These are phyloP conservation scores for Cairina moschata DNA, from an alignment of 2,113 vertebrate species.

Conservation along the genomic window DNA sequence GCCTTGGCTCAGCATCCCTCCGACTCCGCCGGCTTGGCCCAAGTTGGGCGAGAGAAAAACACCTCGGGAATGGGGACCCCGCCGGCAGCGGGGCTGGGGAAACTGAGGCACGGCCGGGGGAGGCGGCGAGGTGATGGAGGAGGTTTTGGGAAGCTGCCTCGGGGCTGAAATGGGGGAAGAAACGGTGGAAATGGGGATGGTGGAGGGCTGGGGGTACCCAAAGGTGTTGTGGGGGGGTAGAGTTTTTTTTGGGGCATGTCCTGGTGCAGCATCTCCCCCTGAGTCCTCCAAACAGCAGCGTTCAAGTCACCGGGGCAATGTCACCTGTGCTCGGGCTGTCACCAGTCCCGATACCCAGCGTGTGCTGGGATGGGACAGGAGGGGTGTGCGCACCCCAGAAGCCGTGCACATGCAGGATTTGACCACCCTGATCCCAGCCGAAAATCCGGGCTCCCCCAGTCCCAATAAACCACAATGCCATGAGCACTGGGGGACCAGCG, in stretches of 20 bases:
- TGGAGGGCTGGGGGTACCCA: not conserved
- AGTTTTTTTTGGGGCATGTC: not conserved
- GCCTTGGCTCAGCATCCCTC: slow-evolving; percentile 43
- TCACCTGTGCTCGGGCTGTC: not conserved
- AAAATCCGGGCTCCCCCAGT: not conserved
- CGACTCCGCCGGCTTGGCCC: not conserved
- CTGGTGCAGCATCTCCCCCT: not conserved
- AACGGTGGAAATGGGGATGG: not conserved
- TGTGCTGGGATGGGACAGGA: not conserved
- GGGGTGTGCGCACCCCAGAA: fast-evolving
- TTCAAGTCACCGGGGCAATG: not conserved
- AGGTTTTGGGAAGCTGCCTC: not conserved
- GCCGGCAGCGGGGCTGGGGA: fast-evolving
- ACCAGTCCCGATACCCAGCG: not conserved
- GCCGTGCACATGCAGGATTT: not conserved
- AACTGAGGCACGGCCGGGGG: not conserved
- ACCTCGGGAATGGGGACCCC: not conserved
- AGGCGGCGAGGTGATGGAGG: not conserved
- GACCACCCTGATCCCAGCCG: not conserved
- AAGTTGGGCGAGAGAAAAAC: slow-evolving; percentile 13
- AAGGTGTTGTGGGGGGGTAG: not conserved
- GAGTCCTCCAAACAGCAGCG: not conserved
- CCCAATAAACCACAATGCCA: fast-evolving
- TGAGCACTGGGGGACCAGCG: not conserved
- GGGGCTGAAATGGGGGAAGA: not conserved